A percentile compares a stretch with the other conserved stretches of the same genome.
Conservation (phyloP, 2,113 vertebrate genomes). For the Anarhynchus alexandrinus region DNA sequence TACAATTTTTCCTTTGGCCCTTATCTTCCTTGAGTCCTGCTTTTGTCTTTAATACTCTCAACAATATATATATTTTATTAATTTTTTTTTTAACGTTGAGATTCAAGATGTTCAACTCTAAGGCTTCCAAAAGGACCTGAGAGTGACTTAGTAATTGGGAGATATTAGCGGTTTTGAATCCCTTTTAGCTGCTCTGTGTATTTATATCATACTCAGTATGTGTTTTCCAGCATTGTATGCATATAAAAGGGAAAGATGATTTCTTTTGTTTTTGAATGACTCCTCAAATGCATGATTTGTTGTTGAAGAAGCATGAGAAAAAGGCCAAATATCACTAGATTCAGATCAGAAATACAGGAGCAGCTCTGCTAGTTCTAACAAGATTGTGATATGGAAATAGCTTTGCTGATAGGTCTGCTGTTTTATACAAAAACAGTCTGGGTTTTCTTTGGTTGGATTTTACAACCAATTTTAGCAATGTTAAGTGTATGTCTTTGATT, state of each 20-base stretch:
- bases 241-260: neutral
- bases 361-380: neutral
- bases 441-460: neutral
- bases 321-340: neutral
- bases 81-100: neutral
- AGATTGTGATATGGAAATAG: neutral
- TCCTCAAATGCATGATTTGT: neutral
- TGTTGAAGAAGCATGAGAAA: neutral
- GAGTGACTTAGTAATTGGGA: neutral
- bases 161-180: neutral
- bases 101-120: neutral
- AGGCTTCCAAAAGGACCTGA: neutral
- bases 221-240: neutral
- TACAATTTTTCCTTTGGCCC: neutral
- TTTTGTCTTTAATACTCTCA: neutral
- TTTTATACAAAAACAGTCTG: neutral
- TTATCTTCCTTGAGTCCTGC: neutral
- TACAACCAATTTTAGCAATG: neutral
- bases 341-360: neutral
- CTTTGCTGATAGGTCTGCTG: neutral
- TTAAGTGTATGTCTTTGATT: neutral
- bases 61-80: neutral
- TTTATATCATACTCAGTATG: neutral
- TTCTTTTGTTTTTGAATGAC: neutral
- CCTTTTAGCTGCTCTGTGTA: neutral